Percentiles rank a stretch among this genome's conserved stretches.
Conservation (phyloP, 2,113 vertebrate genomes). For the Tenebrosternarchus preto region DNA sequence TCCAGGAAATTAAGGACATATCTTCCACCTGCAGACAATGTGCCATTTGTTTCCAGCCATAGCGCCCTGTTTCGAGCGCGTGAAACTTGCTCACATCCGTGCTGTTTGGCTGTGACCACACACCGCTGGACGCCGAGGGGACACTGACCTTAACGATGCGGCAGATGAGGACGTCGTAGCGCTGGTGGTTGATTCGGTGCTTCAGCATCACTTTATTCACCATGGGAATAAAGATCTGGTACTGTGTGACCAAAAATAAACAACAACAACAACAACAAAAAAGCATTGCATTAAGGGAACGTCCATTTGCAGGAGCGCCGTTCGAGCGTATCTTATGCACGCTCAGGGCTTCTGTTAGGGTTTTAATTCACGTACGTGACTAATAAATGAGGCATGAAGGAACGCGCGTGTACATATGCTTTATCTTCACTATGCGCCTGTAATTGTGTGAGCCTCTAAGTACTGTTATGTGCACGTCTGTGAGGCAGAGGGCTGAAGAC, state of each 20-base stretch:
- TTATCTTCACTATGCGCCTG: not conserved
- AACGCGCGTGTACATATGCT: too few species aligned
- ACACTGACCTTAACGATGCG: conserved; percentile 90
- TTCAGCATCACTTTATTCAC: conserved; percentile 96
- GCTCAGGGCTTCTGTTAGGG: not conserved
- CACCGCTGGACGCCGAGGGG: not conserved
- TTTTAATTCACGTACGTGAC: conserved; percentile 21
- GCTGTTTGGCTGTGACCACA: not conserved
- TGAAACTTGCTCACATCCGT: conserved; percentile 9
- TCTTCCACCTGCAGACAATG: conserved; percentile 44
- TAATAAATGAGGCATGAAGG: too few species aligned
- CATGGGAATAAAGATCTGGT: conserved; percentile 99
- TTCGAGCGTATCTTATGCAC: not conserved
- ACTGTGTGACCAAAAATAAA: conserved; percentile 71
- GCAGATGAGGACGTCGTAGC: conserved; percentile 96
- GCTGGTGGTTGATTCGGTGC: conserved; percentile 95
- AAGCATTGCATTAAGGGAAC: not conserved
- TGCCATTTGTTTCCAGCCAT: conserved; percentile 34
- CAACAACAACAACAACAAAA: conserved; percentile 44
- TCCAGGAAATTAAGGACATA: conserved; percentile 18
- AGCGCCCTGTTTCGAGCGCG: not conserved
- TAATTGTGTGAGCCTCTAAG: not conserved
- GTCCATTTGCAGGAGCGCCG: conserved; percentile 2
- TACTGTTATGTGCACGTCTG: not conserved
- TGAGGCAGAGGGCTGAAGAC: not conserved